These are phyloP conservation scores for Meloe dianella DNA, from an alignment of 2,888 invertebrate species.

Conservation along the genomic window DNA sequence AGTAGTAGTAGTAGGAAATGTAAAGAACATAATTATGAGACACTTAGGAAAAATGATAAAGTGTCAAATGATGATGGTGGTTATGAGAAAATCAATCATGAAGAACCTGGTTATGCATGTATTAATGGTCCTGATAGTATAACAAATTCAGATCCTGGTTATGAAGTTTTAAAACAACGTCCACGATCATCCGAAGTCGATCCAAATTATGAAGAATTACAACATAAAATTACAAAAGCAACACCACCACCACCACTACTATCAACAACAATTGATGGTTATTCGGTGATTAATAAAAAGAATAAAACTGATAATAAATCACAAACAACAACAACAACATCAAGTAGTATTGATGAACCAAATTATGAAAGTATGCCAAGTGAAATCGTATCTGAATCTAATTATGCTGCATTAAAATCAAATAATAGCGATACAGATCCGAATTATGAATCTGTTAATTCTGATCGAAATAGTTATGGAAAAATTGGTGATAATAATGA, in stretches of 20 bases:
- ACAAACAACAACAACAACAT: no score
- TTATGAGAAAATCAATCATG: constrained; percentile 54
- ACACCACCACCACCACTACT: no score
- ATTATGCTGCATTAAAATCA: constrained; percentile 65
- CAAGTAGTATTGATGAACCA: constrained; percentile 64
- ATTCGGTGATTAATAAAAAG: constrained; percentile 64
- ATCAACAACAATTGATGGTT: constrained; percentile 56
- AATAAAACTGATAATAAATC: constrained; percentile 61
- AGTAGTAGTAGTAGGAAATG: constrained; percentile 15
- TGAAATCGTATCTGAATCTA: constrained; percentile 59
- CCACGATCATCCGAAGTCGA: constrained; percentile 63
- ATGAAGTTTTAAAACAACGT: constrained; percentile 68
- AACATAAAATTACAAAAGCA: constrained; percentile 51
- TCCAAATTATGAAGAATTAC: constrained; percentile 81
- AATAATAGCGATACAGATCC: constrained; percentile 74
- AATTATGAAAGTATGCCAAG: constrained; percentile 79
- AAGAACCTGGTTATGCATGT: constrained; percentile 53
- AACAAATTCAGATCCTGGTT: constrained; percentile 71
- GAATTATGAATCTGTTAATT: constrained; percentile 73
- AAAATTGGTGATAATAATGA: constrained; percentile 71
- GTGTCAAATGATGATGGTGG: constrained; percentile 46
- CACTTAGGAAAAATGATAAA: constrained; percentile 60
- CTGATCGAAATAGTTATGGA: constrained; percentile 78
- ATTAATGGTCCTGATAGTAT: constrained; percentile 67
- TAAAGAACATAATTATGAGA: constrained; percentile 67